Base-by-base conservation (phyloP, 2,797 vertebrate genomes). In the Melanogrammus aeglefinus region DNA sequence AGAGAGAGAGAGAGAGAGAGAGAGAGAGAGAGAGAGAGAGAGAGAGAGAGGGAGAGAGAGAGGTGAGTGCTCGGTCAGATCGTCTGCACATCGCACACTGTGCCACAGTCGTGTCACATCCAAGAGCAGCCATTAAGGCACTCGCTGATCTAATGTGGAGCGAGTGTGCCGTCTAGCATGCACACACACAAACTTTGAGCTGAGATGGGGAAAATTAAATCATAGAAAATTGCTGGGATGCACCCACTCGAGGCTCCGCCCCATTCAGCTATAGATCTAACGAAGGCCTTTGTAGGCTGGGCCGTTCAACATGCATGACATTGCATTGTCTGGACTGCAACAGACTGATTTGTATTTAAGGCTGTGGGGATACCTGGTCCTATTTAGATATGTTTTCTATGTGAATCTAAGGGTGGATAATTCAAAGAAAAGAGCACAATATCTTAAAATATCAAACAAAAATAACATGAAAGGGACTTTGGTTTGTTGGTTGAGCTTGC, bases 31-130 rank as follows among this genome's bases (percentile, higher is more conserved):
- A n/a, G 51, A n/a, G 21, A 57, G 21, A 57, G 51, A 6, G 51
- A n/a, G 51, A 6, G 51, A 8, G 51, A 57, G 51, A n/a, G 51
- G n/a, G 51, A n/a, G 57, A 63, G 57, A 63, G 88, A 78, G 90
- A 92, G 93, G 93, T 94, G 92, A 94, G 88, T 92, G 92, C 83
- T 91, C 92, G 93, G 94, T 95, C 94, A 95, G 89, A 80, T 77
- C 41, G 90, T 91, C 90, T 91, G 88, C 78, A 79, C 77, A 72
- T 86, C 77, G 74, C 80, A 72, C 84, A 78, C 86, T 74, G 77
- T 31, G 77, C 85, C 83, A 72, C 82, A 77, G 81, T 84, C 36
- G 87, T 86, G 90, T 91, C 90, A 83, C 83, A 80, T 86, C 87
- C 81, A 27, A 70, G 73, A 85, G 84, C 82, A 57, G 87, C 85